phyloP scores from a whole-genome alignment of 2,888 invertebrate species.

The Anthophora plumipes region DNA sequence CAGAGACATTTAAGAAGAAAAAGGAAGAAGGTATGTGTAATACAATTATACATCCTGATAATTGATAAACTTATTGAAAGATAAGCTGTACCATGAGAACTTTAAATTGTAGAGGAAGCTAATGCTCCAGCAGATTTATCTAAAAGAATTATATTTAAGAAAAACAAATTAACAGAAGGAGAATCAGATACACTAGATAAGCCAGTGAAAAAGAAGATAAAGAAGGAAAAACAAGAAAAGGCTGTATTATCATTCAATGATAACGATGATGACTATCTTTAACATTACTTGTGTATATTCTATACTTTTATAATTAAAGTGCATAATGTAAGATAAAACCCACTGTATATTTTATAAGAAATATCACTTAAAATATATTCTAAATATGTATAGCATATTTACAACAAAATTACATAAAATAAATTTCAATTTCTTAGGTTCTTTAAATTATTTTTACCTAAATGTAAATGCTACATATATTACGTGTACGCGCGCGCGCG shows the following conservation, averaged over 20 bases:
- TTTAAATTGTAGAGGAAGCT: slow-evolving; percentile 85
- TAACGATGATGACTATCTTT: slow-evolving; percentile 76
- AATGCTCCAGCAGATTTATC: slow-evolving; percentile 87
- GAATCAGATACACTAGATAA: slow-evolving; percentile 58
- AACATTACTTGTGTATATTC: slow-evolving; percentile 3
- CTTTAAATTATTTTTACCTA: no score
- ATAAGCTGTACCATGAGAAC: neutral
- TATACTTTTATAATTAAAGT: slow-evolving; percentile 1
- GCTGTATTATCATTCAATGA: slow-evolving; percentile 79
- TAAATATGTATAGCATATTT: neutral
- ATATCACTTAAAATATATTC: slow-evolving; percentile 2
- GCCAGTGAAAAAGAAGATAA: slow-evolving; percentile 72
- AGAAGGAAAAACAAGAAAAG: slow-evolving; percentile 74
- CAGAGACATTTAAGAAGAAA: slow-evolving; percentile 78
- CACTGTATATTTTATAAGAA: neutral
- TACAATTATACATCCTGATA: neutral
- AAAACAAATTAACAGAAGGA: slow-evolving; percentile 78
- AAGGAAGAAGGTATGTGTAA: slow-evolving; percentile 77
- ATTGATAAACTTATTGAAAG: neutral
- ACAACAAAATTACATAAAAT: slow-evolving; percentile 8
- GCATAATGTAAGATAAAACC: neutral
- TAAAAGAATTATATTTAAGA: slow-evolving; percentile 86
- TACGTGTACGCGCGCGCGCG: no score
- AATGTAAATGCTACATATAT: slow-evolving; percentile 45
- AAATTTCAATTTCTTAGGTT: slow-evolving; percentile 10